These are phyloP conservation scores for Cerastis leucographa DNA, from an alignment of 2,888 invertebrate genomes.

Conservation along the genomic window DNA sequence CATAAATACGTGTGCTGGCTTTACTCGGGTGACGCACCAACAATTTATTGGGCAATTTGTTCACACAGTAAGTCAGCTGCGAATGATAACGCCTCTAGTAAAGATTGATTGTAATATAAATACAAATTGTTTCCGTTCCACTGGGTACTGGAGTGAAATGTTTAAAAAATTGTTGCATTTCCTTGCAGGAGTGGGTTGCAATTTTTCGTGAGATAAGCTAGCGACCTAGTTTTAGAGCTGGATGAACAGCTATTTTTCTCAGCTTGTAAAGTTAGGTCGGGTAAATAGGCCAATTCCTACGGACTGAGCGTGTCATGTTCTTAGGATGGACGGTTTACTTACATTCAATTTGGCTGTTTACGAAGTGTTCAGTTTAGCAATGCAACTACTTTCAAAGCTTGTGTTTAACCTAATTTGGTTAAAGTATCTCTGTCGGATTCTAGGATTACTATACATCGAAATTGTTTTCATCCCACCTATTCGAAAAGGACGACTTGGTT, in stretches of 20 bases:
- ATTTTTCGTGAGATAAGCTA: constrained; percentile 64
- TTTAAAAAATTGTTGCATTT: constrained; percentile 63
- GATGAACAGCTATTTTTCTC: constrained; percentile 55
- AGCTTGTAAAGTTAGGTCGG: constrained; percentile 41
- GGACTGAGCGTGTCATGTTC: constrained; percentile 38
- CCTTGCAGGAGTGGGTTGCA: constrained; percentile 53
- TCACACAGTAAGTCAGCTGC: constrained; percentile 77
- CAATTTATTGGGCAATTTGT: constrained; percentile 79
- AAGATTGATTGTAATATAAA: constrained; percentile 74
- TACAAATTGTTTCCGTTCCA: constrained; percentile 63
- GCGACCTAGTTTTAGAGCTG: constrained; percentile 52
- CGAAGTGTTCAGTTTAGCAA: neutral
- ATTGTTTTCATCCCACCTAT: no score
- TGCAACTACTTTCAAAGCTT: neutral
- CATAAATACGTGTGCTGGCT: constrained; percentile 60
- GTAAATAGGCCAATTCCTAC: constrained; percentile 55
- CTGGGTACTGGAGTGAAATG: constrained; percentile 44
- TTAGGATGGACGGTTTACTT: constrained; percentile 16
- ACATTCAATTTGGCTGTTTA: constrained; percentile 42
- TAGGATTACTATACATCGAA: neutral
- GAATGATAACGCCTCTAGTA: constrained; percentile 74
- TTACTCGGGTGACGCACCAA: constrained; percentile 67
- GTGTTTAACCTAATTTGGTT: neutral
- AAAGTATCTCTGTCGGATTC: no score
- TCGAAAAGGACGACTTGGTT: no score